A percentile compares a stretch with the other conserved stretches of the same genome.
Evolutionary conservation across 2,888 invertebrate species (phyloP).

Genomic region (Ypsolopha scabrella): DNA sequence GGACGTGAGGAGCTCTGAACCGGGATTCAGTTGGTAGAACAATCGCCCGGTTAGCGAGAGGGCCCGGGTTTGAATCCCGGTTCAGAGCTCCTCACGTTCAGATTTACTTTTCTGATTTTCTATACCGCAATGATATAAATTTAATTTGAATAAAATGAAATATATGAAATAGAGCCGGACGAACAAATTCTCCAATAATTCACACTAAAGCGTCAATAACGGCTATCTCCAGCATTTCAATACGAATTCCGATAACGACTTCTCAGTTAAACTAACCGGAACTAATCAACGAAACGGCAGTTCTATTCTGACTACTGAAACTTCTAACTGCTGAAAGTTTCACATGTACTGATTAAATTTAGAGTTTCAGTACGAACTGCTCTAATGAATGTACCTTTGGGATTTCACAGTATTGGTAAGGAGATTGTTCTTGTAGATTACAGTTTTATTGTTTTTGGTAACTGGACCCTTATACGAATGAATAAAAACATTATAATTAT

Average conservation of each 20-base stretch:
- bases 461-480: neutral
- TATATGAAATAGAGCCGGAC: too few species aligned
- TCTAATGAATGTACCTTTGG: neutral
- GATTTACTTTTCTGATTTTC: too few species aligned
- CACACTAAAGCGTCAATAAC: too few species aligned
- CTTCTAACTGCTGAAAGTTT: conserved; percentile 23
- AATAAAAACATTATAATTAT: neutral
- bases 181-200: too few species aligned
- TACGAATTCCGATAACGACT: conserved; percentile 31
- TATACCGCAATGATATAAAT: too few species aligned
- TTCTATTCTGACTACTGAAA: conserved; percentile 13
- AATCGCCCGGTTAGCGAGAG: too few species aligned
- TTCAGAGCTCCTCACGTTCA: too few species aligned
- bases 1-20: too few species aligned
- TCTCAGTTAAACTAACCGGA: conserved; percentile 42
- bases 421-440: neutral
- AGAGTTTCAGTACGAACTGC: conserved; percentile 13
- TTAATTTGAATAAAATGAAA: too few species aligned
- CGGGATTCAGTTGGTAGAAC: too few species aligned
- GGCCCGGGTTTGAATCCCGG: too few species aligned
- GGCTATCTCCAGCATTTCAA: conserved; percentile 5
- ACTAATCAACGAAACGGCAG: conserved; percentile 42
- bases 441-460: neutral
- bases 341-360: conserved; percentile 41
- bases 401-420: neutral